Percentiles rank a stretch among this genome's conserved stretches.
These are phyloP conservation scores for Thalassaphorura encarpata DNA, from an alignment of 1,140 invertebrate species.

Conservation along the genomic window DNA sequence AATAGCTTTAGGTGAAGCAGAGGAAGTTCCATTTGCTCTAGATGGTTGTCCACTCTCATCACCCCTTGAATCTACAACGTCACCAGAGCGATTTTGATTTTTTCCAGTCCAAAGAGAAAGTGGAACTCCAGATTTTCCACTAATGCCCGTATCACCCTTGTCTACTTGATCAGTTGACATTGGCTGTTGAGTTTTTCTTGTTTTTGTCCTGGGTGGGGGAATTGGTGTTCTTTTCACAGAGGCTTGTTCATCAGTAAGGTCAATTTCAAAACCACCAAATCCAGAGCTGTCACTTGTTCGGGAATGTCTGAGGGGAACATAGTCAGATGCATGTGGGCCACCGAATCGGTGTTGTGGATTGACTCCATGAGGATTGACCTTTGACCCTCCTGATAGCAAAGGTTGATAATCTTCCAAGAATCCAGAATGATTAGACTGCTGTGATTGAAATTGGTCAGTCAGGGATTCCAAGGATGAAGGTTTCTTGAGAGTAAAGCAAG, in stretches of 20 bases:
- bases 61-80: background rate
- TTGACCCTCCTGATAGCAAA: background rate
- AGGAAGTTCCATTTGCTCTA: background rate
- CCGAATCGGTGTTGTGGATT: background rate
- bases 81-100: background rate
- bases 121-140: too few species aligned
- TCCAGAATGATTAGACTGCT: too few species aligned
- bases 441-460: constrained; percentile 13
- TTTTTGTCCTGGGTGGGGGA: constrained; percentile 27
- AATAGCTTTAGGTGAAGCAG: constrained; percentile 23
- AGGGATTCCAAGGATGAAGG: constrained; percentile 28
- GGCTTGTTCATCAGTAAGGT: background rate
- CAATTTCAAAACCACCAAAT: background rate
- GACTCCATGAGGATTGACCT: background rate
- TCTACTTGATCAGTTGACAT: background rate
- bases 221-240: constrained; percentile 10
- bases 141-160: background rate
- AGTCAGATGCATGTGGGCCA: constrained; percentile 14
- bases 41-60: background rate
- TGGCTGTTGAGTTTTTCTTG: background rate
- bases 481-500: constrained; percentile 31
- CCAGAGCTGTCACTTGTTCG: background rate
- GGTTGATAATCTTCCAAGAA: too few species aligned
- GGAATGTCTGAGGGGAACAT: constrained; percentile 20
- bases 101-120: background rate